A percentile compares a stretch with the other conserved stretches of the same genome.
Conservation (phyloP, 2,113 vertebrate species). For the Hyperoodon ampullatus region DNA sequence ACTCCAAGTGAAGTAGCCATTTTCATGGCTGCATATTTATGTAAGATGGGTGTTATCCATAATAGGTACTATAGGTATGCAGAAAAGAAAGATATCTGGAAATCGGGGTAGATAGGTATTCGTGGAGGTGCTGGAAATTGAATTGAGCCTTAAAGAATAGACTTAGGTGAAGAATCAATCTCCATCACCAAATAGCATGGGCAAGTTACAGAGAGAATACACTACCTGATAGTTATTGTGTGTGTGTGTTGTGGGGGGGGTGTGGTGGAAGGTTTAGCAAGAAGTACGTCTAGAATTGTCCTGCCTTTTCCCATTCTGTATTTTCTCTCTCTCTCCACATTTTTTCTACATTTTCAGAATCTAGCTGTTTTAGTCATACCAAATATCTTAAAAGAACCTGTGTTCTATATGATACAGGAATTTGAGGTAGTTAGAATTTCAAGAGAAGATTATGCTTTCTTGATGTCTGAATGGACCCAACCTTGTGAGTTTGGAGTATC, state of each 20-base stretch:
- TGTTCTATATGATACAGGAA: neutral
- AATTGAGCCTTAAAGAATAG: neutral
- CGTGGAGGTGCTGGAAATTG: neutral
- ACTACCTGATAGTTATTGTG: neutral
- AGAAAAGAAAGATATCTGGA: neutral
- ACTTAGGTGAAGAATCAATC: neutral
- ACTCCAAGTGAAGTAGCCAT: neutral
- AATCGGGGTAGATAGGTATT: neutral
- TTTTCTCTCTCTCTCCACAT: neutral
- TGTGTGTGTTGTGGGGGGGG: fast-evolving
- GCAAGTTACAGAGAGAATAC: neutral
- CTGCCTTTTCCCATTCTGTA: neutral
- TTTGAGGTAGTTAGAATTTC: neutral
- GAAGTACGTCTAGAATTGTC: neutral
- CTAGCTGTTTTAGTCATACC: neutral
- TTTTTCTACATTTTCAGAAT: slow-evolving; percentile 43
- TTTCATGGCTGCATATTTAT: neutral
- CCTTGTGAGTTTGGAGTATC: neutral
- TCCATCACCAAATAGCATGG: neutral
- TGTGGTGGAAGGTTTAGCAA: neutral
- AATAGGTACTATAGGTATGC: neutral
- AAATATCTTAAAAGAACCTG: neutral
- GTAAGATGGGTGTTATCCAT: neutral
- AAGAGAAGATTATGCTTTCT: slow-evolving; percentile 10
- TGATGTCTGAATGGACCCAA: neutral